Conservation (phyloP, 1,140 invertebrate genomes). For the Drosophila kohkoa region DNA sequence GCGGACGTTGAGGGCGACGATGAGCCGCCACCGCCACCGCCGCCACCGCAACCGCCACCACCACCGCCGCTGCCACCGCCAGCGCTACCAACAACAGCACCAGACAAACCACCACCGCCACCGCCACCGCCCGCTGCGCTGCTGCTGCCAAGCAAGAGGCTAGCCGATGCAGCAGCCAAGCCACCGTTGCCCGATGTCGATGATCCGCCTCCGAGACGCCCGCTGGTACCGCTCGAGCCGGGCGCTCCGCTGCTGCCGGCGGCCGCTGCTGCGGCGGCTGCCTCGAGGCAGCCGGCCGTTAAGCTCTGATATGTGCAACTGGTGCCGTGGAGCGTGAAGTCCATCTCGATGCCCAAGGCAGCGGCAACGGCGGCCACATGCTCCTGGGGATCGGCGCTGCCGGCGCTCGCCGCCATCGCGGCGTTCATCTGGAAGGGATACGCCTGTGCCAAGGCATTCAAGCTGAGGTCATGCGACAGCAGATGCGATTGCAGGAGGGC, state of each 20-base stretch:
- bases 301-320: constrained; percentile 67
- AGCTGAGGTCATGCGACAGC: constrained; percentile 85
- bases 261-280: constrained; percentile 11
- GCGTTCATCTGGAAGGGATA: constrained; percentile 85
- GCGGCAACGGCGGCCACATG: constrained; percentile 82
- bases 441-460: constrained; percentile 75
- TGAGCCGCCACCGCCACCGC: constrained; percentile 55
- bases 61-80: constrained; percentile 39
- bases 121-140: constrained; percentile 18
- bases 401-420: constrained; percentile 77
- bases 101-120: constrained; percentile 16
- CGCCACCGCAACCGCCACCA: constrained; percentile 26
- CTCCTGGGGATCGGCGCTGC: constrained; percentile 85
- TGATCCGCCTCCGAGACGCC: constrained; percentile 36
- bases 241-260: constrained; percentile 36
- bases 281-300: constrained; percentile 58
- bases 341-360: constrained; percentile 77
- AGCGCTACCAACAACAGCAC: constrained; percentile 18
- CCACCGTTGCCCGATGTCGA: constrained; percentile 58
- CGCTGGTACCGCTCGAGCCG: constrained; percentile 54
- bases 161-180: constrained; percentile 25
- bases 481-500: constrained; percentile 86
- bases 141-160: constrained; percentile 30
- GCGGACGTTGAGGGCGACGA: constrained; percentile 78
- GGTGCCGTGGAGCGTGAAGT: constrained; percentile 85